Percentiles rank a stretch among this genome's conserved stretches.
These are phyloP conservation scores for Physocephala rufipes DNA, from an alignment of 2,888 invertebrate genomes.

Conservation along the genomic window DNA sequence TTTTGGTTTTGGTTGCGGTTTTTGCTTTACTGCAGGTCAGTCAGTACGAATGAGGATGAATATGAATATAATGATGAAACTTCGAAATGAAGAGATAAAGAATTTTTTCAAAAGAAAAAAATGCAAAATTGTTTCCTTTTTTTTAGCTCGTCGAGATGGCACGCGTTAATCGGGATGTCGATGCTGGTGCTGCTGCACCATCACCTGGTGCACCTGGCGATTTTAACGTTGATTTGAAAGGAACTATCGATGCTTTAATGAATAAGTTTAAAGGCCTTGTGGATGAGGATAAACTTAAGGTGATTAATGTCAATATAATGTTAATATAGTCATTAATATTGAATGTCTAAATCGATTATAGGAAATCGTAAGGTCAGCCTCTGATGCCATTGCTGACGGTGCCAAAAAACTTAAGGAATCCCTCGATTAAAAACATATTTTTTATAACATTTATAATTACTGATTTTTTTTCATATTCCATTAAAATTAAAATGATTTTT, in stretches of 20 bases:
- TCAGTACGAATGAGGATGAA: too few relatives aligned
- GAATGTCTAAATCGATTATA: background rate
- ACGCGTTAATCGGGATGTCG: slow-evolving; percentile 43
- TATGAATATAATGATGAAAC: too few relatives aligned
- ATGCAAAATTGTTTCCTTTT: too few relatives aligned
- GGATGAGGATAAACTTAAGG: slow-evolving; percentile 29
- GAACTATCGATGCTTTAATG: slow-evolving; percentile 23
- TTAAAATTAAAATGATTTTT: too few relatives aligned
- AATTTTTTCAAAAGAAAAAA: too few relatives aligned
- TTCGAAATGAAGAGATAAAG: too few relatives aligned
- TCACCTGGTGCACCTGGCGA: slow-evolving; percentile 21
- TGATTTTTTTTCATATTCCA: too few relatives aligned
- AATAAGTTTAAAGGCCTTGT: slow-evolving; percentile 21
- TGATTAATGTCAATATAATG: background rate
- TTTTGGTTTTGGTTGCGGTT: slow-evolving; percentile 41
- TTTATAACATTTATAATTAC: too few relatives aligned
- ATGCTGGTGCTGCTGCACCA: slow-evolving; percentile 15
- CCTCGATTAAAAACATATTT: background rate
- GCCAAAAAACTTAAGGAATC: slow-evolving; percentile 2
- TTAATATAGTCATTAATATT: background rate
- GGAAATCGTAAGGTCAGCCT: background rate
- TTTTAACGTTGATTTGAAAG: background rate
- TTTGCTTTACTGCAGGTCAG: slow-evolving; percentile 45
- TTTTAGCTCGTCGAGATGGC: slow-evolving; percentile 45
- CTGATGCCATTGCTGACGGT: background rate